Conservation (phyloP, 2,113 vertebrate species). For the Conger conger region DNA sequence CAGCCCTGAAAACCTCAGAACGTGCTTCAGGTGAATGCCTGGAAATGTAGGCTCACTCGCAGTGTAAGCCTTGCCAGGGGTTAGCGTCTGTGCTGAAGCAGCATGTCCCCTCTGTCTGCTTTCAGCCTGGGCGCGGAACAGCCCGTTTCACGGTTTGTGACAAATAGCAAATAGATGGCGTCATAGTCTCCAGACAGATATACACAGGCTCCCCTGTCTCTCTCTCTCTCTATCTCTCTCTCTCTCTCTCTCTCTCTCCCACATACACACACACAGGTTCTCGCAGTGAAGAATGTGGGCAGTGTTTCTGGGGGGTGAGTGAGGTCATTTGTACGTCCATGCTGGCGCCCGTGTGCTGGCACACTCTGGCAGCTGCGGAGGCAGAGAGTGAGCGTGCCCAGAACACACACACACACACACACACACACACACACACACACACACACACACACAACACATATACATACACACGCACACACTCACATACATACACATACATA, state of each 20-base stretch:
- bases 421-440: no score
- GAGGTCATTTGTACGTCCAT: conserved; percentile 29
- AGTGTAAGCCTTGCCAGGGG: background rate
- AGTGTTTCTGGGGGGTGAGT: conserved; percentile 13
- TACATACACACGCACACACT: no score
- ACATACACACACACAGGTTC: background rate
- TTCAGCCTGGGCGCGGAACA: background rate
- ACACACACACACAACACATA: no score
- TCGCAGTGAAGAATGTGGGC: background rate
- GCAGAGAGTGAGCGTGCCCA: conserved; percentile 17
- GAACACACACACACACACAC: background rate
- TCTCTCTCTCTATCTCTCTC: no score
- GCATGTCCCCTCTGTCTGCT: conserved; percentile 3
- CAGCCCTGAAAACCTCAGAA: background rate
- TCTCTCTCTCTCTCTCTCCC: no score
- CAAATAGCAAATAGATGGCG: conserved; percentile 8
- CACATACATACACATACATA: background rate
- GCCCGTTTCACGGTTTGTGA: background rate
- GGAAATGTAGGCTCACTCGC: background rate
- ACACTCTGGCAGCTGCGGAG: background rate
- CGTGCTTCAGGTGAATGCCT: background rate
- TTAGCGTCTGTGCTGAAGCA: background rate
- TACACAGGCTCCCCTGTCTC: background rate
- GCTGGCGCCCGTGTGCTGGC: conserved; percentile 33
- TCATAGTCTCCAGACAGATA: conserved; percentile 6